Conservation (phyloP, 2,888 invertebrate genomes). For the Andricus quercusramuli region DNA sequence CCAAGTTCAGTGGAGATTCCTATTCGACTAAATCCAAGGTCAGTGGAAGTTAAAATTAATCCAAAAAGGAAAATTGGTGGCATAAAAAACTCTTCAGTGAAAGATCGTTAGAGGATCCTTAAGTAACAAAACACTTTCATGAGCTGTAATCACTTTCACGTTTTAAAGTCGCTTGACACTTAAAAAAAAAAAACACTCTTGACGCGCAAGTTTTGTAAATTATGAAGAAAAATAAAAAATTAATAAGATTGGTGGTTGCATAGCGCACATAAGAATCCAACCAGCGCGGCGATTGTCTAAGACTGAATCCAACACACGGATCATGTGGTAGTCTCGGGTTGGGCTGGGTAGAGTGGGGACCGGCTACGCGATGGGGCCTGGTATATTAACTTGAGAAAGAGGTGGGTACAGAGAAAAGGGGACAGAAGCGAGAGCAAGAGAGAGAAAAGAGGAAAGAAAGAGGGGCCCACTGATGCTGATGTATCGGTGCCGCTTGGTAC, state of each 20-base stretch:
- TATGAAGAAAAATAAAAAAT: not conserved
- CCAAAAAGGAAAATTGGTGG: not conserved
- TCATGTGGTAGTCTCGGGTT: constrained; percentile 53
- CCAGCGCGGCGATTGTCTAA: not conserved
- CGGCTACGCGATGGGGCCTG: constrained; percentile 49
- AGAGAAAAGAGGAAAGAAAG: not conserved
- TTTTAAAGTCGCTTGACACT: not conserved
- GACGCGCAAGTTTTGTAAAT: not conserved
- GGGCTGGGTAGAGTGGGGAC: constrained; percentile 56
- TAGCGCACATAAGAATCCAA: not conserved
- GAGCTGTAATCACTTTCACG: not conserved
- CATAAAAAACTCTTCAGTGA: not conserved
- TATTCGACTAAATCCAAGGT: too few species aligned
- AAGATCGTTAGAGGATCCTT: not conserved
- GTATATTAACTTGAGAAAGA: constrained; percentile 43
- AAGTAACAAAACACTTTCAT: not conserved
- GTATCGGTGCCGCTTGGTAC: not conserved
- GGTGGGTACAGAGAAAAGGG: constrained; percentile 44
- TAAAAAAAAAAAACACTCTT: not conserved
- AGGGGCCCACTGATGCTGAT: constrained; percentile 12
- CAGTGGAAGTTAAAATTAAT: too few species aligned
- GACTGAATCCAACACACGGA: constrained; percentile 53
- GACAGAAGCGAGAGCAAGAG: constrained; percentile 35
- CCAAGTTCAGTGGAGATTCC: too few species aligned
- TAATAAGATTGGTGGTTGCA: not conserved